Percentiles rank a stretch among this genome's conserved stretches.
Evolutionary conservation across 2,797 vertebrate genomes (phyloP).

Genomic region (Enoplosus armatus): DNA sequence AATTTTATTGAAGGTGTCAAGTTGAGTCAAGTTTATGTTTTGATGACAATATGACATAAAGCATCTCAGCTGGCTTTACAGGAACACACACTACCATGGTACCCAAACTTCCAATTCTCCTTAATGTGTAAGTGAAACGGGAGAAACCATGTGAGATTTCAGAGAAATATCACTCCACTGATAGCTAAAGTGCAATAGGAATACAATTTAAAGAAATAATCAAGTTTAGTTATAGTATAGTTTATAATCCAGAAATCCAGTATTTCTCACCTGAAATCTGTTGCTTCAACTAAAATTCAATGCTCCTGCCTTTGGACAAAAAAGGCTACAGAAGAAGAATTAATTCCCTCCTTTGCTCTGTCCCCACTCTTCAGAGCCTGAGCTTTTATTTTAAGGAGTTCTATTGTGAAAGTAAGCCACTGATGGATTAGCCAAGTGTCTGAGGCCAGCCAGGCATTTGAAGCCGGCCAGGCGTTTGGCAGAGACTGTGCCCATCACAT

Average conservation of each 20-base stretch:
- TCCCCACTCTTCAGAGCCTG: constrained; percentile 24
- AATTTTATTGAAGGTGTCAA: constrained; percentile 84
- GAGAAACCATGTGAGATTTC: not conserved
- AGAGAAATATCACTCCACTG: not conserved
- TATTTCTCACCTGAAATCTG: not conserved
- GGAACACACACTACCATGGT: not conserved
- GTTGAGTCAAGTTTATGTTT: constrained; percentile 29
- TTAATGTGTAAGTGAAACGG: not conserved
- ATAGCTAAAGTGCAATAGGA: not conserved
- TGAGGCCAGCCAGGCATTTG: constrained; percentile 60
- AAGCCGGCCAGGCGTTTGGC: constrained; percentile 74
- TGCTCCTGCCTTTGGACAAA: constrained; percentile 22
- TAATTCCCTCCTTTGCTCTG: constrained; percentile 29
- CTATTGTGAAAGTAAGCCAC: constrained; percentile 52
- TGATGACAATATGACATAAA: not conserved
- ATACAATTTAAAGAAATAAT: not conserved
- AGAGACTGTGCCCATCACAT: constrained; percentile 66
- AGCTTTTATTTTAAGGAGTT: constrained; percentile 49
- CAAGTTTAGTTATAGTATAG: not conserved
- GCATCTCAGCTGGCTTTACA: not conserved
- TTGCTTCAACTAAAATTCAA: not conserved
- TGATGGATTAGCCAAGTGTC: constrained; percentile 64
- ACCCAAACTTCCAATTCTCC: not conserved
- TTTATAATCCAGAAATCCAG: not conserved
- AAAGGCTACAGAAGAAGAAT: constrained; percentile 35